These are phyloP conservation scores for Malthinus flaveolus DNA, from an alignment of 2,888 invertebrate species.

Conservation along the genomic window DNA sequence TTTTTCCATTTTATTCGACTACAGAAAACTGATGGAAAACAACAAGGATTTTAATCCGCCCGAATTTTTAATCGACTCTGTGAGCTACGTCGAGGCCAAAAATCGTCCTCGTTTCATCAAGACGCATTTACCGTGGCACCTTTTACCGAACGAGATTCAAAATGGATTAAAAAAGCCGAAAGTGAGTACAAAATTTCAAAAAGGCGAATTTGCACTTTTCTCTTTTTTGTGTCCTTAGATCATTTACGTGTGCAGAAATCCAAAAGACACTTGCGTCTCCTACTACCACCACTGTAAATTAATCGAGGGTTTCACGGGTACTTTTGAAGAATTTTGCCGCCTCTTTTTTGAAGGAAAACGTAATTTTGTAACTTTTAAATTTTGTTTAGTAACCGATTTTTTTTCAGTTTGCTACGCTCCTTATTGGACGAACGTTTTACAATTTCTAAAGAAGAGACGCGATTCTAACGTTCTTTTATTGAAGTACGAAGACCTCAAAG, in stretches of 20 bases:
- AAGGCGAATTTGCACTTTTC: background rate
- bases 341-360: constrained; percentile 67
- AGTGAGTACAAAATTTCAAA: constrained; percentile 31
- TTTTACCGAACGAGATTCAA: constrained; percentile 59
- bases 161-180: constrained; percentile 50
- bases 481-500: constrained; percentile 82
- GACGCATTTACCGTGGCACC: constrained; percentile 64
- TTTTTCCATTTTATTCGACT: constrained; percentile 52
- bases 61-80: constrained; percentile 38
- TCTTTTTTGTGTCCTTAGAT: constrained; percentile 64
- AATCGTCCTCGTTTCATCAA: constrained; percentile 61
- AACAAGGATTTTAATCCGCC: constrained; percentile 43
- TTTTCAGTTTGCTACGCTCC: constrained; percentile 40
- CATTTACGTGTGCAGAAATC: constrained; percentile 85
- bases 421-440: constrained; percentile 48
- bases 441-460: constrained; percentile 71
- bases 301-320: constrained; percentile 58
- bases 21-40: constrained; percentile 44
- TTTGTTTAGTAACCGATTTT: background rate
- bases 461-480: constrained; percentile 76
- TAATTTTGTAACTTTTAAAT: constrained; percentile 36
- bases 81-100: constrained; percentile 37
- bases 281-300: constrained; percentile 82
- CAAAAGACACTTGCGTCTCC: constrained; percentile 88
- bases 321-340: constrained; percentile 76